A percentile compares a stretch with the other conserved stretches of the same genome.
phyloP scores from a whole-genome alignment of 2,113 vertebrate species.

The Apodemus sylvaticus region DNA sequence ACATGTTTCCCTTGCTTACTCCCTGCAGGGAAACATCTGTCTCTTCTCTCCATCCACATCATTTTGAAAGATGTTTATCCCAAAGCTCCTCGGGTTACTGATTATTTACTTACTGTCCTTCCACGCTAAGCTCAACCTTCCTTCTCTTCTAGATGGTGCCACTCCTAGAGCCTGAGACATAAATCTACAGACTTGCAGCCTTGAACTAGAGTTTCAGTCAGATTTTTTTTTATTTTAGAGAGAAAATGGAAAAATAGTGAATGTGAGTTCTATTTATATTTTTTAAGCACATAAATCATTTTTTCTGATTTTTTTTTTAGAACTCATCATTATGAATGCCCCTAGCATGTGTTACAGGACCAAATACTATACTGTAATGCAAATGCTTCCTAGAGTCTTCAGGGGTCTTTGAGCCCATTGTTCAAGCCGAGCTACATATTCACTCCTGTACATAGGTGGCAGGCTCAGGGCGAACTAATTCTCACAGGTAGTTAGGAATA shows the following conservation, averaged over 20 bases:
- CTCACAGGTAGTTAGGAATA: not conserved
- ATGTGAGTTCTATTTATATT: not conserved
- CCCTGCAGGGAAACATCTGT: not conserved
- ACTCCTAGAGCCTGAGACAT: not conserved
- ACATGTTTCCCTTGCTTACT: not conserved
- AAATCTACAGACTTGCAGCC: not conserved
- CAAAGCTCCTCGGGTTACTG: not conserved
- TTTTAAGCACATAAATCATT: not conserved
- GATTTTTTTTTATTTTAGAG: not conserved
- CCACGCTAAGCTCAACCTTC: not conserved
- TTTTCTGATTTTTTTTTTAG: too few species aligned
- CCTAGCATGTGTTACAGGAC: rapidly evolving
- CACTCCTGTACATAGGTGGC: not conserved
- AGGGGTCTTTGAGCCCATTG: not conserved
- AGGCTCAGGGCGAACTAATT: not conserved
- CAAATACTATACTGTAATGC: not conserved
- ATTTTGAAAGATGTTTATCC: not conserved
- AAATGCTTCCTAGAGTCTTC: rapidly evolving
- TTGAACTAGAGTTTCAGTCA: not conserved
- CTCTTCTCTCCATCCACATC: not conserved
- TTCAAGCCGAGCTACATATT: not conserved
- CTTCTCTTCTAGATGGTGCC: not conserved
- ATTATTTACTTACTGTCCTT: not conserved
- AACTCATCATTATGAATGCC: rapidly evolving
- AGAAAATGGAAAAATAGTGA: not conserved